A percentile compares a stretch with the other conserved stretches of the same genome.
Conservation (phyloP, 2,888 invertebrate genomes). For the Xylota segnis region DNA sequence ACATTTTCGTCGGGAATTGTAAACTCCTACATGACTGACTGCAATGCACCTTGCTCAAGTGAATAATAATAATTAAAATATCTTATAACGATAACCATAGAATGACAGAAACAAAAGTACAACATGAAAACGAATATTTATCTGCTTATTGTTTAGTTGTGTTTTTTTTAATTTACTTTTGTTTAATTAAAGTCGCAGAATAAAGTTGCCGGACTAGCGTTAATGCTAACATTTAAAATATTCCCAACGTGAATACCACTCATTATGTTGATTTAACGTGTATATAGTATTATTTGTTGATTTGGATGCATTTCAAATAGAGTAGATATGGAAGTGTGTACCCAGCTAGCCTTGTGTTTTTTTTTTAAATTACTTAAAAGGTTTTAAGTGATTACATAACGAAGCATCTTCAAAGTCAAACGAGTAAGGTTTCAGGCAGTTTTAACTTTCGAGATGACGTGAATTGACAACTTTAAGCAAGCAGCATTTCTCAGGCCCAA, state of each 20-base stretch:
- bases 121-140: not conserved
- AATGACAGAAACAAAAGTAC: not conserved
- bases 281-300: not conserved
- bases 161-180: not conserved
- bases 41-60: not conserved
- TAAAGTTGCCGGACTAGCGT: not conserved
- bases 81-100: constrained; percentile 9
- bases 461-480: not conserved
- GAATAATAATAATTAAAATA: constrained; percentile 12
- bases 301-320: not conserved
- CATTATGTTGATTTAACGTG: not conserved
- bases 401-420: not conserved
- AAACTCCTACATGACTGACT: not conserved
- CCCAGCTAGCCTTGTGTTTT: not conserved
- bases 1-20: not conserved
- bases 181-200: not conserved
- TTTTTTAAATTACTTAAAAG: not conserved
- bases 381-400: not conserved
- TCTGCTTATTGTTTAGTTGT: not conserved
- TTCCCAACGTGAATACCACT: not conserved
- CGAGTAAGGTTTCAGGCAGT: not conserved
- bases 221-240: not conserved
- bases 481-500: not conserved
- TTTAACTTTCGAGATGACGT: not conserved
- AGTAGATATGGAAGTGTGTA: not conserved